Evolutionary conservation across 2,888 invertebrate genomes (phyloP), one percentile per base, ranked within the genome.

Genomic region (Anorthoa munda): DNA sequence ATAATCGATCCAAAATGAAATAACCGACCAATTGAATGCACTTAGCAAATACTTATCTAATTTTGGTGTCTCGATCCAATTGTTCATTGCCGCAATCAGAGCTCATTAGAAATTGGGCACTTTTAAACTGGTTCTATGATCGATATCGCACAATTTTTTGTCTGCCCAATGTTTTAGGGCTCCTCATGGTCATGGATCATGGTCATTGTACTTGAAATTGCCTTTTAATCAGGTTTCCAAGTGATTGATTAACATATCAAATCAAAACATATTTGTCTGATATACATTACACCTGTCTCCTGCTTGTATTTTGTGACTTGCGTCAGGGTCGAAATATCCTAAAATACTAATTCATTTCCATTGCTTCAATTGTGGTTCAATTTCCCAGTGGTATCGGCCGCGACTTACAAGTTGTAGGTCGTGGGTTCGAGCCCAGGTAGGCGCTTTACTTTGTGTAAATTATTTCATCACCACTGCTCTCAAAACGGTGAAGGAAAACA

Each of bases 1-100:
- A 90, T 93, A 94, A 94, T 94, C 88, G 93, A 90, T 90, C 86
- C 79, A 80, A 90, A 90, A 91, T 90, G 89, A 90, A 91, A 90
- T 88, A 90, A 88, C 85, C 81, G 64, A 56, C 87, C 90, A 89
- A 89, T 91, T 90, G 89, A 89, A 88, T 88, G 88, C 87, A 83
- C 88, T 90, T 86, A 81, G 86, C 77, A 85, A 85, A 83, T 81
- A 76, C 80, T 81, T 71, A 70, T 66, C 63, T 55, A 64, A 66
- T 81, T 85, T 72, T 72, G 50, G 53, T 12, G 63, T 66, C 31
- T 69, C 23, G 18, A 17, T 15, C 31, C 58, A 67, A 65, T 78
- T 78, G 69, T 84, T 58, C 68, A 84, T 79, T 82, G 71, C 58
- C 55, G 55, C 63, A 70, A 60, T 60, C 26, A 64, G 18, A 55